Conservation (phyloP, 2,113 vertebrate species). For the Ancistrus triradiatus region DNA sequence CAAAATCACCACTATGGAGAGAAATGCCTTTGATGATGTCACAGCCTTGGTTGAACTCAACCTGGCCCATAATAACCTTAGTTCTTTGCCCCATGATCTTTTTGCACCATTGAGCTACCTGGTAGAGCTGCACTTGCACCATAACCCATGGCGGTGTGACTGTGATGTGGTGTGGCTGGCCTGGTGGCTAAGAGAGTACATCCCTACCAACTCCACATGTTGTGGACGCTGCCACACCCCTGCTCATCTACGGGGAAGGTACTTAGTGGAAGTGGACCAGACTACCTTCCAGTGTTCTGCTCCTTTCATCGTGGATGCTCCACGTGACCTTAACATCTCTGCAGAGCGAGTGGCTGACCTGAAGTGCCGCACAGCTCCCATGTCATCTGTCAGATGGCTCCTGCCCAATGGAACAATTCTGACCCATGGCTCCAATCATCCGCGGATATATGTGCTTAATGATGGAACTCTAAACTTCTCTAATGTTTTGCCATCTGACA, state of each 20-base stretch:
- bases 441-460: slow-evolving; percentile 85
- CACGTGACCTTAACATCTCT: slow-evolving; percentile 90
- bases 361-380: slow-evolving; percentile 87
- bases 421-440: slow-evolving; percentile 90
- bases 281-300: slow-evolving; percentile 90
- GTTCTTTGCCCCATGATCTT: slow-evolving; percentile 93
- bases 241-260: slow-evolving; percentile 83
- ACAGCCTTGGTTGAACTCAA: slow-evolving; percentile 94
- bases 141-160: slow-evolving; percentile 97
- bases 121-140: slow-evolving; percentile 94
- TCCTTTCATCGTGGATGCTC: slow-evolving; percentile 92
- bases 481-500: slow-evolving; percentile 84
- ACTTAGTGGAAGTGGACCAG: slow-evolving; percentile 94
- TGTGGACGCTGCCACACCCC: slow-evolving; percentile 94
- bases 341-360: slow-evolving; percentile 91
- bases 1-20: slow-evolving; percentile 84
- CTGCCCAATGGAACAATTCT: slow-evolving; percentile 90
- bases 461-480: slow-evolving; percentile 96
- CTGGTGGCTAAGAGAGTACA: slow-evolving; percentile 94
- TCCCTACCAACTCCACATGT: slow-evolving; percentile 96
- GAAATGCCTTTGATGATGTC: slow-evolving; percentile 96
- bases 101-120: slow-evolving; percentile 90
- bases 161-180: slow-evolving; percentile 96
- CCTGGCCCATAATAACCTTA: slow-evolving; percentile 96
- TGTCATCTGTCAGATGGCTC: slow-evolving; percentile 93